Base-by-base conservation (phyloP, 2,797 vertebrate species). In the Melanotaenia pygmaea region DNA sequence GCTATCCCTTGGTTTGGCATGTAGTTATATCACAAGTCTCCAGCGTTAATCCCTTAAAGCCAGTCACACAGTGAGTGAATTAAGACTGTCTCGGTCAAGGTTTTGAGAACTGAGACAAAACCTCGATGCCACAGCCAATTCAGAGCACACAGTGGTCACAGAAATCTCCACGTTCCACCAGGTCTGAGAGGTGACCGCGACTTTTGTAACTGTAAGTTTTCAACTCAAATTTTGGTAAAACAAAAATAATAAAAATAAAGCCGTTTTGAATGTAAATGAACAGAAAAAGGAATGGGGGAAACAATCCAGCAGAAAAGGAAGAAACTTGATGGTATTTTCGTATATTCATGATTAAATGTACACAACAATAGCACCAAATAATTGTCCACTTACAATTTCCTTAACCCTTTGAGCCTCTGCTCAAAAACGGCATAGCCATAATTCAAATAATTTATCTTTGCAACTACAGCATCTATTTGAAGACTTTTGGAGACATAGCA, bases 21-120 rank as follows among this genome's bases (percentile, higher is more conserved):
- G 59, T 26, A 65, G 65, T 58, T 62, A 60, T 38, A 70, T 61
- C 81, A 61, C 74, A 77, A 80, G 67, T 59, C 71, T 56, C n/a
- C 18, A 16, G 28, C 32, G 76, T 63, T 73, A 84, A 84, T 76
- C 76, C 59, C 56, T 84, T 63, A 70, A 77, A 82, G 66, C 59
- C 70, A 37, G 54, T 64, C 35, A 60, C 71, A 65, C 66, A 3
- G 56, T 53, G 43, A 67, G n/a, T 72, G 66, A 83, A 75, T 83
- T 76, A 78, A 28, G 47, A 69, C 61, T n/a, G 66, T 80, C 76
- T 74, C 64, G 64, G 72, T 59, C 60, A 45, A 67, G 61, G 68
- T 72, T 77, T 72, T 70, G 28, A 79, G 67, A 84, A 77, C 54
- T 60, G 66, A 84, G 58, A 77, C 72, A 74, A 76, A 81, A 68